phyloP scores from a whole-genome alignment of 2,888 invertebrate species.

The Cephus runcator region DNA sequence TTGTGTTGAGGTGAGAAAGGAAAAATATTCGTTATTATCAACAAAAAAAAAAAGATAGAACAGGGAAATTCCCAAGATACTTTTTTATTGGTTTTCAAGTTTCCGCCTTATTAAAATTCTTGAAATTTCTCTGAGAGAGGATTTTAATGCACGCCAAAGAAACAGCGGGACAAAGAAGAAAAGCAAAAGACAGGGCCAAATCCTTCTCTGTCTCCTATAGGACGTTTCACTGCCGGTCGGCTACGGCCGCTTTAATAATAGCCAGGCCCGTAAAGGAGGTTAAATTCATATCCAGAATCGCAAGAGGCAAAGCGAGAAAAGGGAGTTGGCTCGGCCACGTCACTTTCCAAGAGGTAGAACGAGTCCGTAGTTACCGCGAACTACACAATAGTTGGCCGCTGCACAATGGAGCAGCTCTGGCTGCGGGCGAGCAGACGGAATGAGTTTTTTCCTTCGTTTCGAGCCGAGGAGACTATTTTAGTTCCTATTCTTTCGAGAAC shows the following conservation, averaged over 20 bases:
- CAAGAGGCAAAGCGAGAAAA: constrained; percentile 7
- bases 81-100: not conserved
- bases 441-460: constrained; percentile 56
- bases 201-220: not conserved
- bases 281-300: constrained; percentile 3
- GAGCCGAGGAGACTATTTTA: constrained; percentile 46
- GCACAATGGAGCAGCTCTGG: constrained; percentile 43
- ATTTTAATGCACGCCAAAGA: constrained; percentile 11
- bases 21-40: not conserved
- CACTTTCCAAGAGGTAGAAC: constrained; percentile 7
- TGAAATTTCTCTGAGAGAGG: not conserved
- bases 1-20: not conserved
- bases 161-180: constrained; percentile 3
- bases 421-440: constrained; percentile 47
- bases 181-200: constrained; percentile 17
- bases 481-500: constrained; percentile 39
- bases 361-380: constrained; percentile 40
- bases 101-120: not conserved
- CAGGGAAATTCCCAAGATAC: not conserved
- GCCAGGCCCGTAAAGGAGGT: not conserved
- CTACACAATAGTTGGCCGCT: constrained; percentile 50
- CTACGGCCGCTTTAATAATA: not conserved
- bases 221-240: not conserved
- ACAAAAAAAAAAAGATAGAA: not conserved
- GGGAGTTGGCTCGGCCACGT: constrained; percentile 9